These are phyloP conservation scores for Clarias macrocephalus DNA, from an alignment of 2,113 vertebrate species.

Conservation along the genomic window DNA sequence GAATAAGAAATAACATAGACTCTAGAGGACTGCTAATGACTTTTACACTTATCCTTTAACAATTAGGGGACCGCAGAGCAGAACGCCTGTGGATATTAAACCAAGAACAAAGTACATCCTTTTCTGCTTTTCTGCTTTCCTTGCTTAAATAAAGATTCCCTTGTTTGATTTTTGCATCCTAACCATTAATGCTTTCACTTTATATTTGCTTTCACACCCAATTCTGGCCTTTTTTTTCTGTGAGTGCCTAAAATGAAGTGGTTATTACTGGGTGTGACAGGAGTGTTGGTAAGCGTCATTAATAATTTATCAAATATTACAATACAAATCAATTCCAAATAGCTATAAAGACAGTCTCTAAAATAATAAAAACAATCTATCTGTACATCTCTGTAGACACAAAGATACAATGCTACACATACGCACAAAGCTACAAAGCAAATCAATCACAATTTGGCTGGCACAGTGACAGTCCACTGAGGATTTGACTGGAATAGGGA, in stretches of 20 bases:
- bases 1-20: not conserved
- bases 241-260: not conserved
- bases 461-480: conserved; percentile 26
- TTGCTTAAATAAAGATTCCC: not conserved
- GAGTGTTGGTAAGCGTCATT: not conserved
- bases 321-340: not conserved
- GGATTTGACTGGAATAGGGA: conserved; percentile 16
- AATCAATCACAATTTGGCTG: conserved; percentile 51
- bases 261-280: not conserved
- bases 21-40: not conserved
- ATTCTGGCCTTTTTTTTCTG: not conserved
- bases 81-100: not conserved
- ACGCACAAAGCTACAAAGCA: conserved; percentile 42
- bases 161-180: not conserved
- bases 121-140: no score
- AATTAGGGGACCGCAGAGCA: not conserved
- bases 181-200: not conserved
- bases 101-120: not conserved
- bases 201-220: not conserved
- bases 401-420: conserved; percentile 32
- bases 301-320: not conserved
- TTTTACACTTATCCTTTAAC: not conserved
- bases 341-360: conserved; percentile 2
- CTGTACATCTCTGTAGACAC: conserved; percentile 8
- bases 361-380: conserved; percentile 10